These are phyloP conservation scores for Charanyca ferruginea DNA, from an alignment of 2,888 invertebrate genomes.

Conservation along the genomic window DNA sequence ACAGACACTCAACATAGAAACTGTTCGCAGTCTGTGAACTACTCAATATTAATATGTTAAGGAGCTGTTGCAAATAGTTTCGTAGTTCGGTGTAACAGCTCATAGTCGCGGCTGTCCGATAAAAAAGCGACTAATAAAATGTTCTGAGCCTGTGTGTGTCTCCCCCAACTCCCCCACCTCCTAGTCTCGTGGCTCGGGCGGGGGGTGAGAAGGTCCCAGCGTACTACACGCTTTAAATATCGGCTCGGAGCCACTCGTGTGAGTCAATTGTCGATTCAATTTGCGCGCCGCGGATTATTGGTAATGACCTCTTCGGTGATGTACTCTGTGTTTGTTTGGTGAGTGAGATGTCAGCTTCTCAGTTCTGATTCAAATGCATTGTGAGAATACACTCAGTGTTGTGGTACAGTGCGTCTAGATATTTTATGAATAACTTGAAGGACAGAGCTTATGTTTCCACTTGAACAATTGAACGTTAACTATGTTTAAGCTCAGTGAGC, in stretches of 20 bases:
- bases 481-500: no score
- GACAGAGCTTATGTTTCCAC: no score
- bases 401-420: no score
- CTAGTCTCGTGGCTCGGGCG: no score
- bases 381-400: no score
- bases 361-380: no score
- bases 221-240: conserved; percentile 27
- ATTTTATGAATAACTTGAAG: no score
- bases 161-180: neutral
- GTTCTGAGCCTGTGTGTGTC: conserved; percentile 7
- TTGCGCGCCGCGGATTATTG: conserved; percentile 13
- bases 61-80: conserved; percentile 2
- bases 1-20: neutral
- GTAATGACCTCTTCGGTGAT: conserved; percentile 4
- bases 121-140: conserved; percentile 45
- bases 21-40: neutral
- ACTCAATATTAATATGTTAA: neutral
- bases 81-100: conserved; percentile 24
- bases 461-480: no score
- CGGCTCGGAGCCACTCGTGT: conserved; percentile 12
- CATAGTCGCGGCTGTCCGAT: conserved; percentile 23
- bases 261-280: conserved; percentile 19
- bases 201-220: neutral
- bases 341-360: neutral
- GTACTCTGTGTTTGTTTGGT: neutral